A percentile compares a stretch with the other conserved stretches of the same genome.
These are phyloP conservation scores for Pristionchus fissidentatus DNA, from an alignment of 2,888 invertebrate genomes.

Conservation along the genomic window DNA sequence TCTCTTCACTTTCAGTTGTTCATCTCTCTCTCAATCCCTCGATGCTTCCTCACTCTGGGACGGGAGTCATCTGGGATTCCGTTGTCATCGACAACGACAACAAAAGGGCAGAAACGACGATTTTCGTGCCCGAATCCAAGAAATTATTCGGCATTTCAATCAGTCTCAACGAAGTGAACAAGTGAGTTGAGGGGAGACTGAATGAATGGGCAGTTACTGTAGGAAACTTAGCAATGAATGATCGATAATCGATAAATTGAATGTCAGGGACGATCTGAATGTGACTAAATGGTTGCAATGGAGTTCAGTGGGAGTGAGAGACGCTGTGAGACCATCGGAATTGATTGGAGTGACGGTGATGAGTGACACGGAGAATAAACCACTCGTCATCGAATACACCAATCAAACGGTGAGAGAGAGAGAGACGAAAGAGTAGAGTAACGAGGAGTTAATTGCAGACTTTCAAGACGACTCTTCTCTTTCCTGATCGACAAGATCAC, in stretches of 20 bases:
- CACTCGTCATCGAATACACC: neutral
- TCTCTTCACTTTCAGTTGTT: neutral
- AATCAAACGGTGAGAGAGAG: neutral
- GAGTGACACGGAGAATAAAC: neutral
- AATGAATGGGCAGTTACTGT: neutral
- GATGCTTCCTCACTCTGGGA: neutral
- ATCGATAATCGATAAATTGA: too few relatives aligned
- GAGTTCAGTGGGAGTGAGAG: slow-evolving; percentile 1
- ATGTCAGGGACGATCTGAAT: neutral
- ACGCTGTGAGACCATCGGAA: neutral
- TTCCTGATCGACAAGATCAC: slow-evolving; percentile 17
- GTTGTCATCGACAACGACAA: neutral
- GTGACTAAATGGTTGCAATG: neutral
- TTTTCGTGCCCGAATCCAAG: slow-evolving; percentile 15
- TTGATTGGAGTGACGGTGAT: neutral
- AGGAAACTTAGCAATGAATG: neutral
- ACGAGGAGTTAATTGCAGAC: neutral
- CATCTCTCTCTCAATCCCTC: neutral
- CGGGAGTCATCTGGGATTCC: slow-evolving; percentile 6
- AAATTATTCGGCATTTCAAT: neutral
- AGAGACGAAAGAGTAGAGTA: neutral
- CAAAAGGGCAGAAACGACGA: neutral
- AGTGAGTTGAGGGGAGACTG: neutral
- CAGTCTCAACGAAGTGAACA: neutral
- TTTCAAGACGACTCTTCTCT: neutral